Percentiles rank a stretch among this genome's conserved stretches.
Conservation (phyloP, 1,140 invertebrate genomes). For the Mycetomoellerius zeteki region DNA sequence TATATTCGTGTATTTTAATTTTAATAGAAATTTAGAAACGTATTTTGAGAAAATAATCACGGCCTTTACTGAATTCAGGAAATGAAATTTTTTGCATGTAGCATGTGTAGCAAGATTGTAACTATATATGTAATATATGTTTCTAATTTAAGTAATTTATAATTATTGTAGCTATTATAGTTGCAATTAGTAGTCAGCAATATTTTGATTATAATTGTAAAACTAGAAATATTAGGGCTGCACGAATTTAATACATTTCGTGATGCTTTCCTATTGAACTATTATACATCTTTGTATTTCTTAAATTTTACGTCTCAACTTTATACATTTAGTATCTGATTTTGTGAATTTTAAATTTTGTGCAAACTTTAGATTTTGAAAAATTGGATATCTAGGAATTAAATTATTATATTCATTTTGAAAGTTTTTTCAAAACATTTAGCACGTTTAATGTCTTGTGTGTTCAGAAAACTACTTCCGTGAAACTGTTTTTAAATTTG, state of each 20-base stretch:
- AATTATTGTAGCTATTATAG: conserved; percentile 18
- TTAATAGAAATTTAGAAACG: background rate
- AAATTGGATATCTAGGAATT: background rate
- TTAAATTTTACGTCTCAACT: background rate
- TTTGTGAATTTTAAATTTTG: too few species aligned
- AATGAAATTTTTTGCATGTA: conserved; percentile 58
- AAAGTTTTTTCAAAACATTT: background rate
- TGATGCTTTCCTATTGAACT: conserved; percentile 40
- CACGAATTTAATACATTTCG: conserved; percentile 34
- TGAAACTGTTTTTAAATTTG: background rate
- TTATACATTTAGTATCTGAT: background rate
- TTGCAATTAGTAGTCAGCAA: background rate
- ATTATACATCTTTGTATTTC: background rate
- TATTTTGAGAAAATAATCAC: conserved; percentile 12
- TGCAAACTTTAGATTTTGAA: background rate
- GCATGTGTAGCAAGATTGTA: conserved; percentile 48
- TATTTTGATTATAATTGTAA: conserved; percentile 23
- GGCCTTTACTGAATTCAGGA: conserved; percentile 32
- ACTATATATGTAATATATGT: conserved; percentile 26
- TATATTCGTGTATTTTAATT: background rate
- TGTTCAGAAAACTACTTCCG: background rate
- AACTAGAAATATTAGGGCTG: conserved; percentile 24
- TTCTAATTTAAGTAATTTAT: conserved; percentile 16
- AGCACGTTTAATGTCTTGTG: too few species aligned
- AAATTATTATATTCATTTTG: conserved; percentile 2